Base-by-base conservation (phyloP, 2,888 invertebrate species). In the Lasius fuliginosus region DNA sequence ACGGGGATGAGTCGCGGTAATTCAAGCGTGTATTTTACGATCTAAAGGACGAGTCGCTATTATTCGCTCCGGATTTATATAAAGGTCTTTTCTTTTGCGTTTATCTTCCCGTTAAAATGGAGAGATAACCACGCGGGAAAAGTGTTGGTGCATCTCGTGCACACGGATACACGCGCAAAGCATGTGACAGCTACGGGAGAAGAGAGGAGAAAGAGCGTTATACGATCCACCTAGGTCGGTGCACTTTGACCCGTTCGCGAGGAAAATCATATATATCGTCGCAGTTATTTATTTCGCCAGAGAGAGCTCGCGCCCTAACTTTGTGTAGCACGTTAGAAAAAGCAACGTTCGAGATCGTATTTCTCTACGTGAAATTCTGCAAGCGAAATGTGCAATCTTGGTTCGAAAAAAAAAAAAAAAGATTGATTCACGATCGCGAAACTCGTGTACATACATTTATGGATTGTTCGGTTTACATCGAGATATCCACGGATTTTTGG, bases 1-100 rank as follows among this genome's bases (percentile, higher is more conserved):
- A n/a, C 84, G 79, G 79, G 18, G 53, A n/a, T 53, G 5, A 4
- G 49, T 1, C n/a, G 64, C 49, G 68, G 27, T 53, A 40, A 56
- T 40, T 27, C 53, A 27, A 67, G 36, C 18, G 82, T 81, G 75
- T 75, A 84, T 84, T 90, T 90, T 90, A 88, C 85, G 85, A 85
- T 86, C 74, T 62, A 67, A 75, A 76, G 81, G 85, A 87, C 84
- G 85, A 85, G 82, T 84, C 49, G 75, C 85, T 85, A 89, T 87
- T 89, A 86, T 86, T 90, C 74, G n/a, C 88, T 75, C 33, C 33
- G 67, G 68, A 85, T 84, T 84, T 87, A 84, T 87, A 84, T 87
- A 89, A 88, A 90, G 87, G 84, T 87, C 83, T 84, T 83, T 83
- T 74, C 84, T 65, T 83, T 82, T 88, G 86, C 88, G 85, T 85